These are phyloP conservation scores for Drosophila koepferae DNA, from an alignment of 2,888 invertebrate species.

Conservation along the genomic window DNA sequence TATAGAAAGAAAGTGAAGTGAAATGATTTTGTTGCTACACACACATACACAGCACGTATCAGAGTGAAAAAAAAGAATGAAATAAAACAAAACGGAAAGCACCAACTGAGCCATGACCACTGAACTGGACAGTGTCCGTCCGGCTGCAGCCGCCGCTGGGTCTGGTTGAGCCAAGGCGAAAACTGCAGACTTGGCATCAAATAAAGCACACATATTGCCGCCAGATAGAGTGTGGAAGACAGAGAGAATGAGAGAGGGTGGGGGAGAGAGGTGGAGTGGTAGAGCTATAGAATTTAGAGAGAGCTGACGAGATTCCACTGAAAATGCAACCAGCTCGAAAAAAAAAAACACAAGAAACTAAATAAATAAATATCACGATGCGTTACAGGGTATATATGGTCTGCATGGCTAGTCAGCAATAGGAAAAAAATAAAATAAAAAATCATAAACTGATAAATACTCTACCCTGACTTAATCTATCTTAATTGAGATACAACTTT, in stretches of 20 bases:
- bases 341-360: slow-evolving; percentile 50
- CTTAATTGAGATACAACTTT: no score
- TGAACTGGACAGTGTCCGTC: slow-evolving; percentile 70
- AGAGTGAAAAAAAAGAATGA: background rate
- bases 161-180: slow-evolving; percentile 47
- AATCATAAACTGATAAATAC: background rate
- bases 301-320: slow-evolving; percentile 35
- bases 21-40: slow-evolving; percentile 65
- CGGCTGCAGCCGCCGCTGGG: slow-evolving; percentile 49
- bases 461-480: background rate
- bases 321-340: slow-evolving; percentile 52
- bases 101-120: slow-evolving; percentile 59
- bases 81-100: slow-evolving; percentile 9
- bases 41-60: slow-evolving; percentile 17
- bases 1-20: slow-evolving; percentile 71
- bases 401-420: background rate
- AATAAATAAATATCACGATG: slow-evolving; percentile 77
- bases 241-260: background rate
- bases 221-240: background rate
- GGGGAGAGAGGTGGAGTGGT: no score
- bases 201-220: slow-evolving; percentile 52
- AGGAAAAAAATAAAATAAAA: no score
- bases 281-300: slow-evolving; percentile 10
- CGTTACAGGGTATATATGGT: slow-evolving; percentile 14
- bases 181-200: slow-evolving; percentile 79